phyloP scores from a whole-genome alignment of 2,888 invertebrate genomes.

The Hirtodrosophila confusa region DNA sequence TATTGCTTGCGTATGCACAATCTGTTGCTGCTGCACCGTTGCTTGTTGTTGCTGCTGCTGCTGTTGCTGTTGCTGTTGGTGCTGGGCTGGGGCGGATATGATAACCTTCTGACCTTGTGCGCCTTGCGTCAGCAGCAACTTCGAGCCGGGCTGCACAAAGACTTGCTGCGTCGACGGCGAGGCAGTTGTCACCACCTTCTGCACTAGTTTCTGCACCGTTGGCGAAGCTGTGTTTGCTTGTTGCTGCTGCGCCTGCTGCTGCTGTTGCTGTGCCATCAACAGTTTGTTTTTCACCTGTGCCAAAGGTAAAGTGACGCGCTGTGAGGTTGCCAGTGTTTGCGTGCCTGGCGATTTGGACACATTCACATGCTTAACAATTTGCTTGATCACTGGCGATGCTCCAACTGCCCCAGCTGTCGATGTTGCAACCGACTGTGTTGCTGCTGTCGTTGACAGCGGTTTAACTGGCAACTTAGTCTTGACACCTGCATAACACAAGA shows the following conservation, averaged over 20 bases:
- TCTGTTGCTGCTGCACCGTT: conserved; percentile 36
- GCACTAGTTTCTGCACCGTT: conserved; percentile 67
- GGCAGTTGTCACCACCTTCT: conserved; percentile 57
- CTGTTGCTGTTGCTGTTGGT: conserved; percentile 54
- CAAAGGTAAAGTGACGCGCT: conserved; percentile 63
- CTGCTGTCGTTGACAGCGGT: conserved; percentile 43
- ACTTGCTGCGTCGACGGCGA: conserved; percentile 75
- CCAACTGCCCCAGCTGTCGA: conserved; percentile 24
- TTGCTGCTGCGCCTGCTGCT: conserved; percentile 45
- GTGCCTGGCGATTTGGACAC: conserved; percentile 67
- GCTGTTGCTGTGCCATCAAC: conserved; percentile 68
- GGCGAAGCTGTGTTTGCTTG: conserved; percentile 42
- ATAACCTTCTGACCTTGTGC: conserved; percentile 84
- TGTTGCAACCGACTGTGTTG: conserved; percentile 33
- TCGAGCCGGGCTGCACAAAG: conserved; percentile 82
- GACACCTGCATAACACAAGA: conserved; percentile 20
- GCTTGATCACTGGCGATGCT: conserved; percentile 71
- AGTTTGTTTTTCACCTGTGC: conserved; percentile 72
- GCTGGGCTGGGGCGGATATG: conserved; percentile 75
- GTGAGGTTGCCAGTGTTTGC: conserved; percentile 63
- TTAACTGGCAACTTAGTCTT: conserved; percentile 68
- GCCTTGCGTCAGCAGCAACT: conserved; percentile 82
- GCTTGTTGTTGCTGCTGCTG: conserved; percentile 67
- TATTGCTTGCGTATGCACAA: no score
- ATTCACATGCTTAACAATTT: conserved; percentile 80